Percentiles rank a stretch among this genome's conserved stretches.
phyloP scores from a whole-genome alignment of 1,140 invertebrate species.

The Heliothis subflexa region DNA sequence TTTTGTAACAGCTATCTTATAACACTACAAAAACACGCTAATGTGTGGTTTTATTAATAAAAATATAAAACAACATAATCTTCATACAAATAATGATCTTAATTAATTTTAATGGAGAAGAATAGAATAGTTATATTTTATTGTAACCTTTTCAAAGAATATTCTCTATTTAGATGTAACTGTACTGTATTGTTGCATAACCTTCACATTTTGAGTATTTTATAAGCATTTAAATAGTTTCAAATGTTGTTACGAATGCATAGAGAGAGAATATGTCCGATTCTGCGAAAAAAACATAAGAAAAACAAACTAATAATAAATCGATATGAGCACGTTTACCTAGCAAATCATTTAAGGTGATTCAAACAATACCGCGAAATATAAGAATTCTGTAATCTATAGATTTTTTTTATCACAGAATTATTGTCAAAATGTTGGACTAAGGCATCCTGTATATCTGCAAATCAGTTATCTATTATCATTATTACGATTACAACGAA shows the following conservation, averaged over 20 bases:
- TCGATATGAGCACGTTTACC: background rate
- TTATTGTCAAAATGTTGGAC: no score
- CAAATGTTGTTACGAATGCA: background rate
- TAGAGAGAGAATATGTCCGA: background rate
- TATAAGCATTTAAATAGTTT: background rate
- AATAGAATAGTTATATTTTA: background rate
- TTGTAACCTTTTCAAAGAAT: background rate
- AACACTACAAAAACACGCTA: background rate
- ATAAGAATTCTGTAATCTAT: no score
- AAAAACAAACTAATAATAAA: background rate
- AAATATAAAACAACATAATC: background rate
- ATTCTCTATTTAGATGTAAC: background rate
- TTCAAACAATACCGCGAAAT: background rate
- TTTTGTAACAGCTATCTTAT: background rate
- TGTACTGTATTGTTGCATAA: background rate
- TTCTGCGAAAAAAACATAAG: conserved; percentile 1
- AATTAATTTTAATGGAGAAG: background rate
- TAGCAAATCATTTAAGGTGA: conserved; percentile 24
- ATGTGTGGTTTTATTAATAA: background rate
- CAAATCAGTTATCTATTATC: no score
- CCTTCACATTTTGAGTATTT: background rate
- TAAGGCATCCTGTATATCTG: no score
- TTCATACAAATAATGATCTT: background rate
- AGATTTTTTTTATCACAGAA: no score
- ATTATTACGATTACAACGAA: no score